Evolutionary conservation across 2,888 invertebrate species (phyloP).

Genomic region (Pimpla rufipes): DNA sequence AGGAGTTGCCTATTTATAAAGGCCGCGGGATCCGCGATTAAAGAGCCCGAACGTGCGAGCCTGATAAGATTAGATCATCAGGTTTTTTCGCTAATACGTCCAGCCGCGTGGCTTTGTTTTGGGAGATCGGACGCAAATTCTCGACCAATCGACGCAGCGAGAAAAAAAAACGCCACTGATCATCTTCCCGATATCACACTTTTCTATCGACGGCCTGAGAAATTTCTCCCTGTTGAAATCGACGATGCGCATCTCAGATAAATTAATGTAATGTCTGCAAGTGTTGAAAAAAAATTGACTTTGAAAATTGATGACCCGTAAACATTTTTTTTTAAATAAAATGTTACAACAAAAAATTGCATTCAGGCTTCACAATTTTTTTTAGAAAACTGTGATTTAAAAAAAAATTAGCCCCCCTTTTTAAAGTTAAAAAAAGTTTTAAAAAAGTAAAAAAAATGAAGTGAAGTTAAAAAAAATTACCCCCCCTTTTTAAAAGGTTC

Average conservation of each 20-base stretch:
- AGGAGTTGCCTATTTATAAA: constrained; percentile 72
- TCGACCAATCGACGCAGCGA: constrained; percentile 8
- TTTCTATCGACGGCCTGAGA: background rate
- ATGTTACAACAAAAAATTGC: too few relatives aligned
- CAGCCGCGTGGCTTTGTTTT: constrained; percentile 8
- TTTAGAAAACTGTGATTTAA: too few relatives aligned
- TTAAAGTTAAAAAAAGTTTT: too few relatives aligned
- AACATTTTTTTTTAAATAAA: too few relatives aligned
- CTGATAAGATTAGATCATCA: constrained; percentile 62
- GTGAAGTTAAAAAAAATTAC: too few relatives aligned
- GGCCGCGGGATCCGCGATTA: constrained; percentile 48
- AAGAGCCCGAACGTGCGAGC: constrained; percentile 27
- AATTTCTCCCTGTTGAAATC: background rate
- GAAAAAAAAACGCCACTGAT: constrained; percentile 27
- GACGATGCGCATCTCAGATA: background rate
- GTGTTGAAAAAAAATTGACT: too few relatives aligned
- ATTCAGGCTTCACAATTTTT: too few relatives aligned
- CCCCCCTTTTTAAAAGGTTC: too few relatives aligned
- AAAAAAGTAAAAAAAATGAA: too few relatives aligned
- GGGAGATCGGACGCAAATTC: background rate
- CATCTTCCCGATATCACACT: constrained; percentile 4
- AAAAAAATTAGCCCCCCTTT: too few relatives aligned
- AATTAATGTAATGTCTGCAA: too few relatives aligned
- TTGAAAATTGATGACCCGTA: too few relatives aligned
- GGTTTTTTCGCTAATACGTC: constrained; percentile 8